Conservation (phyloP, 2,113 vertebrate species). For the Tringa solitaria region DNA sequence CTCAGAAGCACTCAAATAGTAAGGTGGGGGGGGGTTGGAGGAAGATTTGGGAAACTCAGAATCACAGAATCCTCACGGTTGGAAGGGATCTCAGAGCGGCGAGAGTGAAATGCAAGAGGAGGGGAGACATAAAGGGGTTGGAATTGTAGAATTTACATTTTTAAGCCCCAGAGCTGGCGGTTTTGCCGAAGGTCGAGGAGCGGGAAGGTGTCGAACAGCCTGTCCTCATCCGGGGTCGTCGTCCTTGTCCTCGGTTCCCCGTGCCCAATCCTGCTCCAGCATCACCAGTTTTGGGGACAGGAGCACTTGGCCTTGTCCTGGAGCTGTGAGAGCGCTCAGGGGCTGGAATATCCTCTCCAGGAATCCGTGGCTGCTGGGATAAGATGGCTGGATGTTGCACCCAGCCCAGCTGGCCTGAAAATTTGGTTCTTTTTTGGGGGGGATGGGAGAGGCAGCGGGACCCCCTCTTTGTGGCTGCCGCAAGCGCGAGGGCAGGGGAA, state of each 20-base stretch:
- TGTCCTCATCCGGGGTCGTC: not conserved
- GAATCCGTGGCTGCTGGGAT: fast-evolving
- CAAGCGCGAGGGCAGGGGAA: not conserved
- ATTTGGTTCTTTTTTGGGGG: not conserved
- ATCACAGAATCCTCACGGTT: too few relatives aligned
- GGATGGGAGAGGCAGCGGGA: not conserved
- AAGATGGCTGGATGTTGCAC: not conserved
- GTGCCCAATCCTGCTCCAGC: not conserved
- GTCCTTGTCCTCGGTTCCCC: not conserved
- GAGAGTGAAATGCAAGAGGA: not conserved
- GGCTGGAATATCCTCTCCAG: not conserved
- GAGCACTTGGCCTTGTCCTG: not conserved
- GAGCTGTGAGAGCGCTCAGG: not conserved
- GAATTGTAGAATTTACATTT: not conserved
- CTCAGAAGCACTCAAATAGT: not conserved
- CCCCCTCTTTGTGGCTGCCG: not conserved
- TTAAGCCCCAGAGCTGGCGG: not conserved
- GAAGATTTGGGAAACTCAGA: not conserved
- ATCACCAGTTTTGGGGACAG: fast-evolving
- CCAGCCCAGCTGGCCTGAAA: not conserved
- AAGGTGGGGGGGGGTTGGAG: too few relatives aligned
- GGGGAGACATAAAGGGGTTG: not conserved
- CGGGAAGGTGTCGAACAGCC: not conserved
- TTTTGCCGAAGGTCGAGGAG: fast-evolving
- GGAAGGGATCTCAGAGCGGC: not conserved